Evolutionary conservation across 2,797 vertebrate species (phyloP).

Genomic region (Argya squamiceps): DNA sequence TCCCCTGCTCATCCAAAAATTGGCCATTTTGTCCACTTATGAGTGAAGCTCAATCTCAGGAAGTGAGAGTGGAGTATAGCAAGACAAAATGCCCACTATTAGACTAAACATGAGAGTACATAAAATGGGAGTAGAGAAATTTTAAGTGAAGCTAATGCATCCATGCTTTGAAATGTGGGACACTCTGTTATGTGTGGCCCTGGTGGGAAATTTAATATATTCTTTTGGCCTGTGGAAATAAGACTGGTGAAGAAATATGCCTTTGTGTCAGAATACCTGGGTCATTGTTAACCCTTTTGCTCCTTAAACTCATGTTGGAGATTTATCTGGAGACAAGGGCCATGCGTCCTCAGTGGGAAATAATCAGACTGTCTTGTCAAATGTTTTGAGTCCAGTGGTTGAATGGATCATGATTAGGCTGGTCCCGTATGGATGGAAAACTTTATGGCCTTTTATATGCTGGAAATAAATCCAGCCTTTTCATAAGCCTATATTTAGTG

Average conservation of each 20-base stretch:
- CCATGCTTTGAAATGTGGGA: not conserved
- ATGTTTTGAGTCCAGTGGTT: not conserved
- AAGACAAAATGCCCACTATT: not conserved
- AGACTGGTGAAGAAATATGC: not conserved
- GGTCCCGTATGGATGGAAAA: not conserved
- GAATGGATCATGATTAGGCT: not conserved
- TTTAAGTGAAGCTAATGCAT: not conserved
- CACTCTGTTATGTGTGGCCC: not conserved
- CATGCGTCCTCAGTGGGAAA: not conserved
- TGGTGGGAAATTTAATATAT: not conserved
- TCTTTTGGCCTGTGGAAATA: not conserved
- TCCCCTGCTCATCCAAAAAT: not conserved
- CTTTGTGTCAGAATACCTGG: not conserved
- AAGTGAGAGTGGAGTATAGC: not conserved
- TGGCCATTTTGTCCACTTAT: not conserved
- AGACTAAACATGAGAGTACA: not conserved
- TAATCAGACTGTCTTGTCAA: not conserved
- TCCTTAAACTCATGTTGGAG: not conserved
- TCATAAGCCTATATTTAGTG: not conserved
- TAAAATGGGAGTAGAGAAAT: not conserved
- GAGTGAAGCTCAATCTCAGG: not conserved
- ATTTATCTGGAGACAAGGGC: not conserved
- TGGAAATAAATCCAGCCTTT: not conserved
- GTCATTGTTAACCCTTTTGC: not conserved
- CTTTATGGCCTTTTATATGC: not conserved